A percentile compares a stretch with the other conserved stretches of the same genome.
These are phyloP conservation scores for Seriola aureovittata DNA, from an alignment of 2,113 vertebrate genomes.

Conservation along the genomic window DNA sequence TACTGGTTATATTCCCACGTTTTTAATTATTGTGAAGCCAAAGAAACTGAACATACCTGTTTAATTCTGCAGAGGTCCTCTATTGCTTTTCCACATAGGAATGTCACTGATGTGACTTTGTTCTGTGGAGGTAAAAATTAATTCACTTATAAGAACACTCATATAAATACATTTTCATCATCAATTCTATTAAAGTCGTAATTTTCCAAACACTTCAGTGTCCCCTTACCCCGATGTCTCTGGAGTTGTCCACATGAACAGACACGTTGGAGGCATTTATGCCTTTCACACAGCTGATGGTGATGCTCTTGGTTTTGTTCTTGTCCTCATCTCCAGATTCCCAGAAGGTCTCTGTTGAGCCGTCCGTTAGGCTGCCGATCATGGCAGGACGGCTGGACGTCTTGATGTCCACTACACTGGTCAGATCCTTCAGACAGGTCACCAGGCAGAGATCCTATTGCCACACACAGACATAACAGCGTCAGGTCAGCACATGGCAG, in stretches of 20 bases:
- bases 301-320: constrained; percentile 99
- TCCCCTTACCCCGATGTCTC: constrained; percentile 94
- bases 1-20: background rate
- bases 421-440: constrained; percentile 96
- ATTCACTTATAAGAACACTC: background rate
- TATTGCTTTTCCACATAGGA: constrained; percentile 94
- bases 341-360: constrained; percentile 99
- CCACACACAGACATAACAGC: constrained; percentile 6
- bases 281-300: constrained; percentile 97
- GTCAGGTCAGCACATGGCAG: constrained; percentile 2
- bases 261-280: constrained; percentile 94
- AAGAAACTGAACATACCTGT: constrained; percentile 86
- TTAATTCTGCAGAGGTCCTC: constrained; percentile 99
- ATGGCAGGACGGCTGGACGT: constrained; percentile 98
- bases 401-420: constrained; percentile 97
- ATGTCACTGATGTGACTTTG: constrained; percentile 98
- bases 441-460: constrained; percentile 94
- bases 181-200: background rate
- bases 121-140: constrained; percentile 84
- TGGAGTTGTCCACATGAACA: constrained; percentile 98
- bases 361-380: constrained; percentile 98
- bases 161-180: background rate
- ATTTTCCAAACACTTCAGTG: background rate
- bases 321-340: constrained; percentile 99
- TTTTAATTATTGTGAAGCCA: background rate